These are phyloP conservation scores for Drosophila planitibia DNA, from an alignment of 2,888 invertebrate genomes.

Conservation along the genomic window DNA sequence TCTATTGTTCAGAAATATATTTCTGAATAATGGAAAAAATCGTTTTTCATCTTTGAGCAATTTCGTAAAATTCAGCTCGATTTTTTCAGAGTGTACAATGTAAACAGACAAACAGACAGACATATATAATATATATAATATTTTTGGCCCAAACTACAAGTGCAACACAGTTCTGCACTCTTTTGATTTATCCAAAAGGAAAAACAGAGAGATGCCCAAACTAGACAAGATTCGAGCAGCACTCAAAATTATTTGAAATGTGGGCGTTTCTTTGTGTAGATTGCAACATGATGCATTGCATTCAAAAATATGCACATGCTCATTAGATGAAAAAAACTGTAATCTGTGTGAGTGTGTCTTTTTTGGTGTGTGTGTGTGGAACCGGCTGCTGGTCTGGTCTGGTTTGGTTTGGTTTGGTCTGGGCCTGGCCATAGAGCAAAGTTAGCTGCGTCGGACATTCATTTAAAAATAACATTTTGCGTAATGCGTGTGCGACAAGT, in stretches of 20 bases:
- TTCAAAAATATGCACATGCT: slow-evolving; percentile 26
- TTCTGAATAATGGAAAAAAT: background rate
- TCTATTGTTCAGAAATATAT: background rate
- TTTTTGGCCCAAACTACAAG: background rate
- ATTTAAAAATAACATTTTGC: slow-evolving; percentile 84
- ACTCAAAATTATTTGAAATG: slow-evolving; percentile 7
- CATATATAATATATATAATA: background rate
- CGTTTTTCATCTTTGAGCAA: too few species aligned
- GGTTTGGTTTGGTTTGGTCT: slow-evolving; percentile 43
- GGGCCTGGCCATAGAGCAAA: slow-evolving; percentile 55
- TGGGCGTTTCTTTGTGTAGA: slow-evolving; percentile 41
- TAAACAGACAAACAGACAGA: background rate
- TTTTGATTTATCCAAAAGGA: slow-evolving; percentile 15
- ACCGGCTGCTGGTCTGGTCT: slow-evolving; percentile 44
- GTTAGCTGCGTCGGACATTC: slow-evolving; percentile 75
- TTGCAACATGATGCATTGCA: slow-evolving; percentile 39
- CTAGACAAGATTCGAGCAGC: slow-evolving; percentile 26
- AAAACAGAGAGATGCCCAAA: slow-evolving; percentile 14
- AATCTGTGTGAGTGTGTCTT: slow-evolving; percentile 5
- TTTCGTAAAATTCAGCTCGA: background rate
- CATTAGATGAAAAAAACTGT: slow-evolving; percentile 35
- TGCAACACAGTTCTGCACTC: background rate
- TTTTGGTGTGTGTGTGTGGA: slow-evolving; percentile 23
- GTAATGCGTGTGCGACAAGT: slow-evolving; percentile 75
- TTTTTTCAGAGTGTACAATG: background rate